Evolutionary conservation across 2,888 invertebrate genomes (phyloP).

Genomic region (Chymomyza procnemis): DNA sequence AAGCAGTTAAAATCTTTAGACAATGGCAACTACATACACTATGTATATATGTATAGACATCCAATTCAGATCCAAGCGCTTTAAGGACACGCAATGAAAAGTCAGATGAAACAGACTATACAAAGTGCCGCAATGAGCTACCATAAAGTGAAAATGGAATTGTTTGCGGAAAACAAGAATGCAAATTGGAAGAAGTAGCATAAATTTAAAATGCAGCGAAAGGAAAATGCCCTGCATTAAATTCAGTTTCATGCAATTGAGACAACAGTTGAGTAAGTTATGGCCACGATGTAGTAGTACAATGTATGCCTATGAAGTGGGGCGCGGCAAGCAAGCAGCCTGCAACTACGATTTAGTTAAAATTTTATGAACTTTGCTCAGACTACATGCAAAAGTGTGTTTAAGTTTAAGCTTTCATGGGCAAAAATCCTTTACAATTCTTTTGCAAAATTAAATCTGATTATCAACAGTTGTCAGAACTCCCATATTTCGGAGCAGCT

Average conservation of each 20-base stretch:
- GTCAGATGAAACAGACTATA: constrained; percentile 1
- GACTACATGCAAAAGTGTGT: too few relatives aligned
- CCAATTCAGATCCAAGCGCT: neutral
- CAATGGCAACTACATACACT: constrained; percentile 51
- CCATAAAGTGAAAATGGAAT: constrained; percentile 4
- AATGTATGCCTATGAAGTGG: neutral
- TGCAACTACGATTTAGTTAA: too few relatives aligned
- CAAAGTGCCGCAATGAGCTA: neutral
- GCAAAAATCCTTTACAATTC: too few relatives aligned
- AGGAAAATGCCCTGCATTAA: constrained; percentile 65
- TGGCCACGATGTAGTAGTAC: constrained; percentile 46
- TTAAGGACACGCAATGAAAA: neutral
- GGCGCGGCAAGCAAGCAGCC: too few relatives aligned
- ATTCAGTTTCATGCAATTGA: constrained; percentile 68
- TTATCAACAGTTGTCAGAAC: too few relatives aligned
- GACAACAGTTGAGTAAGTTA: constrained; percentile 69
- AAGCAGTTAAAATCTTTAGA: constrained; percentile 20
- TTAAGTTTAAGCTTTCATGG: too few relatives aligned
- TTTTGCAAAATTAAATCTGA: too few relatives aligned
- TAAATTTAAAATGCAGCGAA: neutral
- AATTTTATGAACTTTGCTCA: too few relatives aligned
- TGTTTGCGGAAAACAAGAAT: constrained; percentile 10
- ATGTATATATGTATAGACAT: constrained; percentile 4
- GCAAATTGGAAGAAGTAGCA: neutral
- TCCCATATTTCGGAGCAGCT: too few relatives aligned